Evolutionary conservation across 2,797 vertebrate species (phyloP), one percentile per base, ranked within the genome.

Genomic region (Pitangus sulphuratus): DNA sequence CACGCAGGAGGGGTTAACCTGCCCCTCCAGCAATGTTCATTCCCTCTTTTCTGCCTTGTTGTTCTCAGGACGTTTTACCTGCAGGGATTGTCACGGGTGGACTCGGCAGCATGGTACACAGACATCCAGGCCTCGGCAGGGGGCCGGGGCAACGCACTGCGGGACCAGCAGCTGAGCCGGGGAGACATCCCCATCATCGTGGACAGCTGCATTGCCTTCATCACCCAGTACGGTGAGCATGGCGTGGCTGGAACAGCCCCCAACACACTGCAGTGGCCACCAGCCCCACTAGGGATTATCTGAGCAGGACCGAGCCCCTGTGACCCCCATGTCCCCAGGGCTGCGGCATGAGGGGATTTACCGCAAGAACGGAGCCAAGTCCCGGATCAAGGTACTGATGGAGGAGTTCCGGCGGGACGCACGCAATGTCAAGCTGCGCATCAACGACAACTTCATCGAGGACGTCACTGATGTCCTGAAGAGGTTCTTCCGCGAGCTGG

Each of bases 151-250:
- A 99, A 99, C 3, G 97, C 98, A 0, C 98, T 99, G 91, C 97
- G 98, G 66, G 99, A 99, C 70, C 99, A 99, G 97, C 99, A 99
- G 98, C 98, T 99, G 95, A 99, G 99, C 97, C 96, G 99, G 2
- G 98, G 98, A 11, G 99, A 99, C 97, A 99, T 99, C 87, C 99
- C 99, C 93, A 99, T 99, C 97, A 99, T 99, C 0, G 99, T 99
- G 93, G 99, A 99, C 96, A 99, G 99, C 98, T 99, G 99, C 97
- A 99, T 99, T 6, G 99, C 99, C 91, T 99, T 99, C 97, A 99
- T 99, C 97, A 99, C 99, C 1, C 99, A 99, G 97, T 99, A 99
- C 1, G 99, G 99, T 99, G 96, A 98, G 99, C 35, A 15, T 61
- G 3, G 50, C 58, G 8, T 0, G 0, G 2, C 2, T 3, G 5